A percentile compares a stretch with the other conserved stretches of the same genome.
These are phyloP conservation scores for Dufourea novaeangliae DNA, from an alignment of 1,140 invertebrate species.

Conservation along the genomic window DNA sequence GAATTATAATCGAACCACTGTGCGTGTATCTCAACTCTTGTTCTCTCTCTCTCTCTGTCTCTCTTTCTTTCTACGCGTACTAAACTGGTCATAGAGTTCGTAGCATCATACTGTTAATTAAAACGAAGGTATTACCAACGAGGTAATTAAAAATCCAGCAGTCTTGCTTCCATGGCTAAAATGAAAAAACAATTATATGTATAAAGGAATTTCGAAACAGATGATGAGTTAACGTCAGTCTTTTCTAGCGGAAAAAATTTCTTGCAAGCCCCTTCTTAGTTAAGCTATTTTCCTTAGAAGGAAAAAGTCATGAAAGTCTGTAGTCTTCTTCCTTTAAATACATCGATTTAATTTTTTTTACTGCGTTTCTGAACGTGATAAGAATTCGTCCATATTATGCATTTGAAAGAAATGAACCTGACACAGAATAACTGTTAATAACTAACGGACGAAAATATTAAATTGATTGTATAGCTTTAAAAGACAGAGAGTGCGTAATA, in stretches of 20 bases:
- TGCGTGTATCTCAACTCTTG: background rate
- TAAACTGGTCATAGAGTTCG: slow-evolving; percentile 28
- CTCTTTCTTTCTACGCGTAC: background rate
- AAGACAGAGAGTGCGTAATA: background rate
- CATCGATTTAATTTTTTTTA: background rate
- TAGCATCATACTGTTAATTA: slow-evolving; percentile 28
- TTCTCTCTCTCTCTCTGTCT: slow-evolving; percentile 10
- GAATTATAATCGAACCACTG: slow-evolving; percentile 13
- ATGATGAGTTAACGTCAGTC: background rate
- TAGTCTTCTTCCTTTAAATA: background rate
- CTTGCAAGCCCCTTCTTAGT: background rate
- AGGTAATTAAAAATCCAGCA: slow-evolving; percentile 47
- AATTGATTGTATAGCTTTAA: slow-evolving; percentile 4
- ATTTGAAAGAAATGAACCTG: background rate
- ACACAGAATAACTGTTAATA: background rate
- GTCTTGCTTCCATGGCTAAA: slow-evolving; percentile 57
- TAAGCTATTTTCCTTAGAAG: background rate
- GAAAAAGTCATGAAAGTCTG: background rate
- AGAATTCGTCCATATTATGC: background rate
- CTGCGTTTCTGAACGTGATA: background rate
- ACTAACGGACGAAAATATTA: background rate
- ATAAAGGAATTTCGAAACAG: background rate
- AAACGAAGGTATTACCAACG: slow-evolving; percentile 41
- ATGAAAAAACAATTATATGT: slow-evolving; percentile 51
- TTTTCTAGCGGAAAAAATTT: background rate